Conservation (phyloP, 2,113 vertebrate genomes). For the Crotalus viridis region DNA sequence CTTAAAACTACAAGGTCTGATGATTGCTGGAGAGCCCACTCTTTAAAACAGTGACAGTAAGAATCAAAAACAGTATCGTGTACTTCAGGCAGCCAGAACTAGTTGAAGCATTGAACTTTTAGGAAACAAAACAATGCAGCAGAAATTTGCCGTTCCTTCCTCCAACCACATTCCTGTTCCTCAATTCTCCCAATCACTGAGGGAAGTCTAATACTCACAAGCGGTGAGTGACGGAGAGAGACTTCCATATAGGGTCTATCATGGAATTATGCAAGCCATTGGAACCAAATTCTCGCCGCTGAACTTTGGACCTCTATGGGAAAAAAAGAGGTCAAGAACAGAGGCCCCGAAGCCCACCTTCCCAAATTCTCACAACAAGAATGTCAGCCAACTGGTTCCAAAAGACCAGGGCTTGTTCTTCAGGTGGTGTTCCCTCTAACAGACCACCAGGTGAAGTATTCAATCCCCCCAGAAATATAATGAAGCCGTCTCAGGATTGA, state of each 20-base stretch:
- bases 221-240: constrained; percentile 73
- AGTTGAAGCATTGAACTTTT: not conserved
- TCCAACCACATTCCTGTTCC: not conserved
- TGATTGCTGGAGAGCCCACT: not conserved
- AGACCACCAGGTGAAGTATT: not conserved
- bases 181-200: not conserved
- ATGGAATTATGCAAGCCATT: constrained; percentile 76
- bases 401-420: not conserved
- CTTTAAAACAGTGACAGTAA: not conserved
- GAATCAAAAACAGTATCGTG: not conserved
- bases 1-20: not conserved
- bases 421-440: not conserved
- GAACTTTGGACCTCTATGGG: constrained; percentile 67
- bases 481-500: not conserved
- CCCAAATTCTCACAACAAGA: not conserved
- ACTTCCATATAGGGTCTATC: constrained; percentile 77
- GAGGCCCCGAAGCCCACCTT: not conserved
- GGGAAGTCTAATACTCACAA: constrained; percentile 73
- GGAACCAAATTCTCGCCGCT: constrained; percentile 57
- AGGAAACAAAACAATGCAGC: not conserved
- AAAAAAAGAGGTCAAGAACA: constrained; percentile 30
- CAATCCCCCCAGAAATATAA: not conserved
- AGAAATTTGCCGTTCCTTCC: not conserved
- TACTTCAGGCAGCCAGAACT: not conserved
- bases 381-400: not conserved